These are phyloP conservation scores for Microcebus lehilahytsara DNA, from an alignment of 2,113 vertebrate species.

Conservation along the genomic window DNA sequence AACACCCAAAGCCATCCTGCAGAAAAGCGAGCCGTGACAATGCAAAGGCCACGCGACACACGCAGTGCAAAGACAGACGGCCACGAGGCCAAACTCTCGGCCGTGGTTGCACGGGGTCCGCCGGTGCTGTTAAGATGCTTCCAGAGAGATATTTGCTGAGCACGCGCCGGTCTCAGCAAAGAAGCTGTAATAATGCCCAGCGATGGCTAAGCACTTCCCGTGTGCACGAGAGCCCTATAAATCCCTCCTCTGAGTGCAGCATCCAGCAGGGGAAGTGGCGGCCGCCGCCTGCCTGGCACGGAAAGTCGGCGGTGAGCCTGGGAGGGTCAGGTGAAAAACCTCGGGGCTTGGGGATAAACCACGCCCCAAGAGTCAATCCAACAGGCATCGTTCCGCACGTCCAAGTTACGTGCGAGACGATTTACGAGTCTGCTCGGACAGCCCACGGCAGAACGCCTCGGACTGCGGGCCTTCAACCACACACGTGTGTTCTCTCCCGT, in stretches of 20 bases:
- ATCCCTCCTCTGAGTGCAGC: background rate
- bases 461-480: too few species aligned
- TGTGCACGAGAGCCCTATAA: background rate
- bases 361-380: background rate
- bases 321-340: too few species aligned
- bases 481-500: too few species aligned
- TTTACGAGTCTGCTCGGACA: too few species aligned
- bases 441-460: too few species aligned
- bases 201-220: background rate
- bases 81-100: rapidly evolving
- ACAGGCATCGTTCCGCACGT: too few species aligned
- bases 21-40: rapidly evolving
- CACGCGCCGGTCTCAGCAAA: background rate
- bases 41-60: rapidly evolving
- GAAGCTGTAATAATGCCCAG: background rate
- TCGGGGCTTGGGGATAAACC: background rate
- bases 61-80: too few species aligned
- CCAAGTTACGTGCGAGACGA: background rate
- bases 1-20: background rate
- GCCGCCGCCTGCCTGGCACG: background rate
- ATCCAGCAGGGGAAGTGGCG: rapidly evolving
- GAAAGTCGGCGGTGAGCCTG: too few species aligned
- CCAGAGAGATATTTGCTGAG: background rate
- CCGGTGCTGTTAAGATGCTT: background rate
- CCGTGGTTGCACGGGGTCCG: too few species aligned